Evolutionary conservation across 2,113 vertebrate species (phyloP).

Genomic region (Sapajus apella): DNA sequence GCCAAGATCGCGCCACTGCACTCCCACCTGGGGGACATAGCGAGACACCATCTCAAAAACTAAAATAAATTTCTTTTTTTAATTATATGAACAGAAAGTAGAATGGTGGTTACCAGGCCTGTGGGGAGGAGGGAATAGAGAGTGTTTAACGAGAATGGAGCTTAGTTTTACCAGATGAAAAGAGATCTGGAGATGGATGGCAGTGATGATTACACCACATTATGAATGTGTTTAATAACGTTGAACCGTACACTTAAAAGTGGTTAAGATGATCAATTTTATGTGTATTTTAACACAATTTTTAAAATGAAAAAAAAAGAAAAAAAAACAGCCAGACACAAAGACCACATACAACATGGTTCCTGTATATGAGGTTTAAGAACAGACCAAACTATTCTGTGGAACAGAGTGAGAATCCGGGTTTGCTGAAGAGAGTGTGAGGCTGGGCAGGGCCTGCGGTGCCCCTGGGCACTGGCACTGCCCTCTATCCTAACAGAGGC

Average conservation of each 20-base stretch:
- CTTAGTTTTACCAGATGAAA: neutral
- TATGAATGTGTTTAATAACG: neutral
- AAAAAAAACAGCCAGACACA: neutral
- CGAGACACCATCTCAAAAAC: no score
- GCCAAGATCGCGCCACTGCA: no score
- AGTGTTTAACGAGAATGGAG: neutral
- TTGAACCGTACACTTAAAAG: neutral
- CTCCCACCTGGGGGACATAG: no score
- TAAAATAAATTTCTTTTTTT: no score
- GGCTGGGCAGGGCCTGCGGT: accelerated
- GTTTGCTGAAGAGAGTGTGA: accelerated
- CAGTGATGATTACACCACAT: neutral
- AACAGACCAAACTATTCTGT: neutral
- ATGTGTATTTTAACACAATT: neutral
- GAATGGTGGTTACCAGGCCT: neutral
- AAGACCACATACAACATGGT: neutral
- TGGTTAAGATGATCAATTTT: neutral
- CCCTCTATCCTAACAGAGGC: accelerated
- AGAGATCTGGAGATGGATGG: neutral
- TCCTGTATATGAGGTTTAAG: neutral
- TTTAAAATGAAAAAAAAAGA: neutral
- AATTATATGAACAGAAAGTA: no score
- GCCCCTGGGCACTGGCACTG: accelerated
- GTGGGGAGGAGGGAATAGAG: neutral
- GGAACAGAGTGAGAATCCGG: accelerated